Base-by-base conservation (phyloP, 2,113 vertebrate genomes). In the Ciconia stormi region DNA sequence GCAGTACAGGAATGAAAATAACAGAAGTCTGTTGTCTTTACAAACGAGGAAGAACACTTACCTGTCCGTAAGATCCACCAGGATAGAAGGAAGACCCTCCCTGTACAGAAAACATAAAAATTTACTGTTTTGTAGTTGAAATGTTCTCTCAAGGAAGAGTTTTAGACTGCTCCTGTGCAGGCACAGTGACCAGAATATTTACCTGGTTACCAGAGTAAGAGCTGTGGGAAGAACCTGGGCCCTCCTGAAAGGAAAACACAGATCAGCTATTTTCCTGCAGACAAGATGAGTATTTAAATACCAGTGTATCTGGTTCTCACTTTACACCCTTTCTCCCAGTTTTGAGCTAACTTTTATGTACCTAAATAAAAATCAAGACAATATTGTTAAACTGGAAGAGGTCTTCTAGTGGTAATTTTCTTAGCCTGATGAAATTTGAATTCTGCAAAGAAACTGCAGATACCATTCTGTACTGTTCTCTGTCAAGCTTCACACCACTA, bases 121-220 rank as follows among this genome's bases (percentile, higher is more conserved):
- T 29, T 87, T 30, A 58, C 7, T 50, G 5, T 0, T 74, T 34
- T 79, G 18, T 30, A 88, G 10, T 23, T 58, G 15, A 52, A 78
- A 30, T 2, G 5, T 15, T 82, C 30, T 44, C 55, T 27, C 34
- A 40, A 20, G 7, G 8, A 23, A 34, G 12, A 40, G 11, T 36
- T 65, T 29, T 10, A 32, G 25, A 8, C 18, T 65, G 32, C 16
- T 65, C 3, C 36, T 34, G 8, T 34, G 23, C 55, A 78, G 49
- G 6, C 17, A 78, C 21, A 53, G 19, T 4, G 50, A 44, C 4
- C 42, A 30, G 27, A 89, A 47, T 81, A 46, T 62, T 95, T 89
- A 94, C 96, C 96, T 97, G 93, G 55, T 87, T 87, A 10, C 72
- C 87, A 0, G 83, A 93, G 32, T 93, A 93, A 36, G 92, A 83